These are phyloP conservation scores for Ibidorhyncha struthersii DNA, from an alignment of 2,113 vertebrate species.

Conservation along the genomic window DNA sequence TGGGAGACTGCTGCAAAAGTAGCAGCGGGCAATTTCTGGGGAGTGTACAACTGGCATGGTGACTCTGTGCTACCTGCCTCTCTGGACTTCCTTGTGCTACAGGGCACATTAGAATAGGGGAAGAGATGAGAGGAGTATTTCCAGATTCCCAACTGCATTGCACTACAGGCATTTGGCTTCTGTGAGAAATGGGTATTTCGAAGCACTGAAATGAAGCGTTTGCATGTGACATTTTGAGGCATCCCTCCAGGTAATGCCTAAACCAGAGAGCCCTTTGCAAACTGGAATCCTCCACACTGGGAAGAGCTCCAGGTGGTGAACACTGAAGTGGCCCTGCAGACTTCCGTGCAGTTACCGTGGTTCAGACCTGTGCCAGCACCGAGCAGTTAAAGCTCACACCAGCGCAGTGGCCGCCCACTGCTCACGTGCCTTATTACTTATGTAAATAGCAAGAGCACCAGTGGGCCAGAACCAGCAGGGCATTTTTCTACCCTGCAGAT, in stretches of 20 bases:
- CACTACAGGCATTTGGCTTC: background rate
- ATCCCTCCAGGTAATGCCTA: background rate
- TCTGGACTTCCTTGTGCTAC: background rate
- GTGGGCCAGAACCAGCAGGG: background rate
- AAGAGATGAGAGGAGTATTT: background rate
- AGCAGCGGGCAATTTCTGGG: background rate
- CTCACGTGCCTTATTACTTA: background rate
- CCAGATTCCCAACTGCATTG: background rate
- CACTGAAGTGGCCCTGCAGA: background rate
- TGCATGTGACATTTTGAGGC: background rate
- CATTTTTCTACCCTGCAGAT: background rate
- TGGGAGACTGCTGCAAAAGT: background rate
- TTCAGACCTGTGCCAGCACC: background rate
- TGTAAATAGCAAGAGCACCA: background rate
- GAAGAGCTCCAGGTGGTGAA: background rate
- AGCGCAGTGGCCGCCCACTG: background rate
- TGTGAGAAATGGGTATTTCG: background rate
- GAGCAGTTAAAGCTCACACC: background rate
- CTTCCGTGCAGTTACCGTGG: accelerated
- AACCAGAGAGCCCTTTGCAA: background rate
- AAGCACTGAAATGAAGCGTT: background rate
- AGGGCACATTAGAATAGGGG: background rate
- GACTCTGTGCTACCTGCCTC: background rate
- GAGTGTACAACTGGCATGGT: background rate
- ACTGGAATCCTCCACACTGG: accelerated